Conservation (phyloP, 2,113 vertebrate genomes). For the Thamnaconus septentrionalis region DNA sequence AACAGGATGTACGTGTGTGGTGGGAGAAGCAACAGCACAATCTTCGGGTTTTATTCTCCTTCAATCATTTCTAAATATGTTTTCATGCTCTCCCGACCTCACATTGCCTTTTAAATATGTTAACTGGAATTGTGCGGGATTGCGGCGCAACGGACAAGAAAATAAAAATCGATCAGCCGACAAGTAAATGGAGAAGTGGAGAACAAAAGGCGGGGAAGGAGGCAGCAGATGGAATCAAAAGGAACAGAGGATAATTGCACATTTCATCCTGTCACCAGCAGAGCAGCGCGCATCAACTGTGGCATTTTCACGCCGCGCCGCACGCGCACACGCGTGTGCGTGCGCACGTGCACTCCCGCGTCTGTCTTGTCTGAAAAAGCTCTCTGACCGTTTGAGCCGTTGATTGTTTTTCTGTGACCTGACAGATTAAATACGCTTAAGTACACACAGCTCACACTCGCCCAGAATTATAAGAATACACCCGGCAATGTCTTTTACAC, state of each 20-base stretch:
- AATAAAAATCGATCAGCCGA: conserved; percentile 32
- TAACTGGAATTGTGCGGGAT: conserved; percentile 34
- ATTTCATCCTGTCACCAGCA: conserved; percentile 56
- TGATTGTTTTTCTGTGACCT: conserved; percentile 53
- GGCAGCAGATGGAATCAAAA: conserved; percentile 53
- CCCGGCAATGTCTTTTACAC: conserved; percentile 1
- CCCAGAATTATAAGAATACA: not conserved
- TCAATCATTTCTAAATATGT: not conserved
- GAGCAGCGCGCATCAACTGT: conserved; percentile 40
- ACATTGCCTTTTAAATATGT: conserved; percentile 16
- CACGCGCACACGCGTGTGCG: conserved; percentile 13
- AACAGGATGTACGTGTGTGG: too few species aligned
- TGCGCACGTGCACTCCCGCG: conserved; percentile 6
- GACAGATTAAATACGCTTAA: conserved; percentile 51
- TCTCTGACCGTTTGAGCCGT: conserved; percentile 57
- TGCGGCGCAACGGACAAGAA: conserved; percentile 11
- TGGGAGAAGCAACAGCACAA: too few species aligned
- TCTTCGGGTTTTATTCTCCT: too few species aligned
- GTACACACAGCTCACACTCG: conserved; percentile 7
- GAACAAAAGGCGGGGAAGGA: conserved; percentile 23
- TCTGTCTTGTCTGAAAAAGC: conserved; percentile 44
- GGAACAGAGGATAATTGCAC: conserved; percentile 59
- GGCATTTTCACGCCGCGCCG: conserved; percentile 37
- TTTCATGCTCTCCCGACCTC: not conserved
- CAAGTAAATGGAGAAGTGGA: conserved; percentile 49